Evolutionary conservation across 2,888 invertebrate genomes (phyloP), one percentile per base, ranked within the genome.

Genomic region (Nomada hirtipes): DNA sequence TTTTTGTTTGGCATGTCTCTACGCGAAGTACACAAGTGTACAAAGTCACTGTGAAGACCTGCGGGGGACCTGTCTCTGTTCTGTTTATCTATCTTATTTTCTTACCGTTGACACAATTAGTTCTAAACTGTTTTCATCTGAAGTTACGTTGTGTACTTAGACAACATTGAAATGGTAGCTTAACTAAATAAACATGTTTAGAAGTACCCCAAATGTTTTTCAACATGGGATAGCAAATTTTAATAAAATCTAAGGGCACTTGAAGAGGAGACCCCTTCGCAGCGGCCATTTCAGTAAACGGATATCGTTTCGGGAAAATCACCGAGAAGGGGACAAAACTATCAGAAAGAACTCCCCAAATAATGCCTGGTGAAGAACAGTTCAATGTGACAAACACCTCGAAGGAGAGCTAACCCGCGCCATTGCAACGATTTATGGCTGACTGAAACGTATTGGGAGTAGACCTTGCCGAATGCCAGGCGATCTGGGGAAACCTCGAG

Each of bases 401-500:
- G 60, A 36, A 67, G 55, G 57, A 72, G 67, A 53, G 65, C 60
- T 42, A 55, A 23, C 42, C 47, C 53, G 53, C 13, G 36, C 67
- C 67, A 55, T 79, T 73, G 59, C 36, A 23, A 63, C 61, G 70
- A 80, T 82, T 82, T 79, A 81, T 36, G 74, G 47, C 29, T 29
- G 53, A 69, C 59, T 68, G 69, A 74, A 81, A 64, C 74, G 64
- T 71, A 61, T 47, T 44, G 36, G 65, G 26, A 57, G 68, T 71
- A 57, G 82, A 65, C 60, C 70, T 68, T 60, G 57, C 52, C 50
- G 82, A 75, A 80, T 82, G 23, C 75, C 79, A 52, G 55, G 50
- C 82, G 70, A 70, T 71, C 65, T 75, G 61, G 61, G 70, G 53
- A 75, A 82, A 63, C 67, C 82, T 80, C 75, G 13, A 4, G 80